phyloP scores from a whole-genome alignment of 2,113 vertebrate genomes.

The Herpetotheres cachinnans region DNA sequence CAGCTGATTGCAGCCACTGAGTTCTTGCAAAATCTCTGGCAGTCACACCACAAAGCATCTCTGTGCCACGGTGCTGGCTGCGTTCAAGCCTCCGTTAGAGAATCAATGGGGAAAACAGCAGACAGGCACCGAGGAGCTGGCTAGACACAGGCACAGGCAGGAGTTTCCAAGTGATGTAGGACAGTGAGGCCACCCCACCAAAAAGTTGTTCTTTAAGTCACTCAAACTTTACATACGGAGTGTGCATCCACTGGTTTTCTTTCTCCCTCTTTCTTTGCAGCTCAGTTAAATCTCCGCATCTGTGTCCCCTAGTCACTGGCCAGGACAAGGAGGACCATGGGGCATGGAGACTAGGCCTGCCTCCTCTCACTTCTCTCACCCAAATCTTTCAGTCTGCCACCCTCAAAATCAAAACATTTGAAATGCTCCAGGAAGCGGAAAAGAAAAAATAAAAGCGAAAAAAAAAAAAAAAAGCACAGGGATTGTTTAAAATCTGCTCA shows the following conservation, averaged over 20 bases:
- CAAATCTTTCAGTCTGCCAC: neutral
- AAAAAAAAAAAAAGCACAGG: neutral
- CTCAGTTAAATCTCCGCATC: neutral
- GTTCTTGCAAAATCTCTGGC: neutral
- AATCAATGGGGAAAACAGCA: neutral
- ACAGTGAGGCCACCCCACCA: neutral
- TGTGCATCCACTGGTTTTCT: fast-evolving
- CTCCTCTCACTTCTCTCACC: neutral
- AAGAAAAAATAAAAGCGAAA: no score
- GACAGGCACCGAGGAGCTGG: neutral
- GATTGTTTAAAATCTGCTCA: neutral
- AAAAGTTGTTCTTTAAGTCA: neutral
- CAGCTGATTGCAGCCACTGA: neutral
- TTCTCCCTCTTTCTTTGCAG: neutral
- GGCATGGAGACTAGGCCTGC: fast-evolving
- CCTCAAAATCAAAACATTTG: neutral
- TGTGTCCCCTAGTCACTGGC: neutral
- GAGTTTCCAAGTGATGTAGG: neutral
- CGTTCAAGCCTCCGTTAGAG: neutral
- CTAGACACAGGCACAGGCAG: neutral
- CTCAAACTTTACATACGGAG: fast-evolving
- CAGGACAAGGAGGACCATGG: fast-evolving
- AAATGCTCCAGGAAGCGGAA: neutral
- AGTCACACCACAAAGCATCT: neutral
- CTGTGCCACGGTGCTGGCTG: fast-evolving